Base-by-base conservation (phyloP, 2,888 invertebrate genomes). In the Lepidocyrtoides sp. region DNA sequence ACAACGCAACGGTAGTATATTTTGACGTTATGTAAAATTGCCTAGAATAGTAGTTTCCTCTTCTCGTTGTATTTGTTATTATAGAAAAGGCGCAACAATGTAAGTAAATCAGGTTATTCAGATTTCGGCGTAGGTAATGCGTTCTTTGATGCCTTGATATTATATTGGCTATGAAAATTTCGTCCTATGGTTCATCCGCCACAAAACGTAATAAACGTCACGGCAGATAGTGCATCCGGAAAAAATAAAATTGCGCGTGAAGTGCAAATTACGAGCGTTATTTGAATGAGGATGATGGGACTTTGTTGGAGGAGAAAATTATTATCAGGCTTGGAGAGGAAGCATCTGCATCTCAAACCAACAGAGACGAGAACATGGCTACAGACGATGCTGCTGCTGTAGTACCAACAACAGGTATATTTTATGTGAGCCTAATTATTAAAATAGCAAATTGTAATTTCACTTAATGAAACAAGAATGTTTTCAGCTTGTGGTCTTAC, bases 191-290 rank as follows among this genome's bases (percentile, higher is more conserved):
- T 60, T 60, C 26, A 77, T 82, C 63, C 44, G 23, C 32, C 23
- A 63, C 60, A 82, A 82, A n/a, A n/a, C n/a, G n/a, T n/a, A n/a
- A n/a, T 82, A 82, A 82, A 82, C 32, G 82, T 20, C 32, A 20
- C 69, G 54, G 32, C 20, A 48, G 20, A 26, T 8, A 10, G 26
- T 1, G 2, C 26, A 60, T 23, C 60, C 69, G 84, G 84, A 84
- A 84, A 36, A 29, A 83, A 66, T 48, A 48, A 66, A 83, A 83
- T 63, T 63, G 83, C 83, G 66, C 44, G 83, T 66, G 26, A 66
- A 83, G 66, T 66, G 66, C 63, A 66, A 83, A 83, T 83, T 83
- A 83, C 60, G 20, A 17, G 17, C 51, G n/a, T n/a, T n/a, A n/a
- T n/a, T n/a, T 7, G 51, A n/a, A 17, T 17, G 51, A n/a, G 5